phyloP scores from a whole-genome alignment of 2,888 invertebrate species.

The Ischnura elegans region DNA sequence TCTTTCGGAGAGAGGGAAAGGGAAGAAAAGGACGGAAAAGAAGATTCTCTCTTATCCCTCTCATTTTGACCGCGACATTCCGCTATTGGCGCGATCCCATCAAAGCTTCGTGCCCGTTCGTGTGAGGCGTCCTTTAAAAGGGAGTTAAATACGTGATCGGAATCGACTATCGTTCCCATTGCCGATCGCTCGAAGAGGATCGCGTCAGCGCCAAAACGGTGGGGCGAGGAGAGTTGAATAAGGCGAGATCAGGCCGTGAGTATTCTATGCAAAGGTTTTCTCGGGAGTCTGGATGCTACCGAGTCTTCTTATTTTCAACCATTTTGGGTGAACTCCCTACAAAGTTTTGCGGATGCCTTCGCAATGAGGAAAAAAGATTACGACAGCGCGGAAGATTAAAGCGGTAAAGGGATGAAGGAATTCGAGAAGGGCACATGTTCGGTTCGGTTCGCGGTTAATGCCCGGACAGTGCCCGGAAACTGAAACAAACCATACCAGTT shows the following conservation, averaged over 20 bases:
- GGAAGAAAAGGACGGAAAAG: neutral
- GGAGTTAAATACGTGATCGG: conserved; percentile 44
- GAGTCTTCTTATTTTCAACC: neutral
- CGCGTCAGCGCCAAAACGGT: neutral
- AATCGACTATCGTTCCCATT: neutral
- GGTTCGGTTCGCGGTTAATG: neutral
- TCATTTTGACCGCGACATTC: neutral
- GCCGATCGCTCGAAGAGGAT: neutral
- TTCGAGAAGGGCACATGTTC: neutral
- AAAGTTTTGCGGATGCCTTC: neutral
- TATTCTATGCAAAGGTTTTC: neutral
- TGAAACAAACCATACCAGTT: neutral
- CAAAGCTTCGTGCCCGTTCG: neutral
- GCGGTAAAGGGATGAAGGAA: neutral
- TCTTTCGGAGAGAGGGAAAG: conserved; percentile 21
- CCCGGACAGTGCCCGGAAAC: neutral
- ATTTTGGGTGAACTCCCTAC: neutral
- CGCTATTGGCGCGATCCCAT: neutral
- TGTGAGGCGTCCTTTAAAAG: neutral
- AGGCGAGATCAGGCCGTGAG: neutral
- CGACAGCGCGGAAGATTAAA: neutral
- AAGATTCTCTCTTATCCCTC: neutral
- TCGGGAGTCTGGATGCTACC: neutral
- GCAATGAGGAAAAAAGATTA: neutral
- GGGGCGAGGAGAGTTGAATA: conserved; percentile 14